Conservation (phyloP, 2,797 vertebrate species). For the Sebastes vulpes region DNA sequence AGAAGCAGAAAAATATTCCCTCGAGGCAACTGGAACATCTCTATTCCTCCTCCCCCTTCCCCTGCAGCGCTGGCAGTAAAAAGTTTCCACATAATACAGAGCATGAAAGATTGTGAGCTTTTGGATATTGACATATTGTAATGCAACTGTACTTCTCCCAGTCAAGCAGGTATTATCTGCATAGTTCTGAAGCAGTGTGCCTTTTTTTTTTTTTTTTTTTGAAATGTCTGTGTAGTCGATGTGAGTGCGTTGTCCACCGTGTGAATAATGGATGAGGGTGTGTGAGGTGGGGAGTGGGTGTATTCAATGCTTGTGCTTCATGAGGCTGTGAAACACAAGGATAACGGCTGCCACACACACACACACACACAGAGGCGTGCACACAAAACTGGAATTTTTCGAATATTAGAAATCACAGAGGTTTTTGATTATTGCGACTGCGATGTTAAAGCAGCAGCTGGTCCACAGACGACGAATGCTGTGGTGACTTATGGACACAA, state of each 20-base stretch:
- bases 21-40: slow-evolving; percentile 53
- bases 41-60: slow-evolving; percentile 33
- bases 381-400: not conserved
- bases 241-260: slow-evolving; percentile 48
- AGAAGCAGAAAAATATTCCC: slow-evolving; percentile 62
- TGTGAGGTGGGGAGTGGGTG: slow-evolving; percentile 56
- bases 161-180: slow-evolving; percentile 64
- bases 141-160: slow-evolving; percentile 53
- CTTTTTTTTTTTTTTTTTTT: slow-evolving; percentile 7
- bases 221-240: slow-evolving; percentile 35
- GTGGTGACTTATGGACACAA: not conserved
- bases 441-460: not conserved
- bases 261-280: slow-evolving; percentile 78
- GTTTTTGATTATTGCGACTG: not conserved
- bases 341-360: not conserved
- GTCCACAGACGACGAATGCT: not conserved
- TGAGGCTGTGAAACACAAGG: slow-evolving; percentile 30
- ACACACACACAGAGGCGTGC: not conserved
- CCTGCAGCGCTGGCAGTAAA: slow-evolving; percentile 13
- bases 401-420: not conserved
- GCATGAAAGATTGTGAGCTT: slow-evolving; percentile 62
- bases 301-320: slow-evolving; percentile 51
- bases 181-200: slow-evolving; percentile 33
- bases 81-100: slow-evolving; percentile 44
- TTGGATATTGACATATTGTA: slow-evolving; percentile 69